Base-by-base conservation (phyloP, 2,113 vertebrate species). In the Mungos mungo region DNA sequence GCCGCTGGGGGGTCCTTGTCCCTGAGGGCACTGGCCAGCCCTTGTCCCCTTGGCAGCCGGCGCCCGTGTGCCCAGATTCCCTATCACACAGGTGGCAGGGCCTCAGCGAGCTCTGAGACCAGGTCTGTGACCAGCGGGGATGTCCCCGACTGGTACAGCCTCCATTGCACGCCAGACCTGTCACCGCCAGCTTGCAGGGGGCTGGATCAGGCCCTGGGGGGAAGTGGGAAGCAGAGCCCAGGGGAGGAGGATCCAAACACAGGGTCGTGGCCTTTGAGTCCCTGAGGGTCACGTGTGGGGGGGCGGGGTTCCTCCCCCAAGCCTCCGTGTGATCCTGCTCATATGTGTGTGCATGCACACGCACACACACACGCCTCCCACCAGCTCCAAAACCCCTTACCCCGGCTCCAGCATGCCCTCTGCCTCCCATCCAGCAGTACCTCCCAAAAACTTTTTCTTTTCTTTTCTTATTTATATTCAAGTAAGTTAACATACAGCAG, bases 401-500 rank as follows among this genome's bases (percentile, higher is more conserved):
- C n/a, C 12, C 38, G 9, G 65, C 41, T 29, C 65, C 41, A 0
- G 15, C 0, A 0, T 0, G 5, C 69, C 50, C 29, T 21, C n/a
- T 10, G 54, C 35, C 10, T 45, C 54, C 9, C 4, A 21, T 8
- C 50, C 41, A 9, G 19, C 21, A 12, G 2, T 35, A 13, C 71
- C 60, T 65, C 66, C 71, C 41, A 8, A 57, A 33, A 63, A 6
- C 2, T 8, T 5, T 52, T n/a, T n/a, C n/a, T n/a, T n/a, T n/a
- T n/a, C 18, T 60, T 23, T 23, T 9, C 18, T 60, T 60, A 60
- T 60, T 9, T 60, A 60, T 60, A 60, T 60, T 60, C 57, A 23
- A 60, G 54, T 21, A 57, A 57, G 57, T 23, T 60, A 60, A 60
- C 57, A 23, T 1, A 60, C 21, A 23, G 7, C 21, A 7, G 2